Percentiles rank a stretch among this genome's conserved stretches.
Evolutionary conservation across 2,888 invertebrate genomes (phyloP).

Genomic region (Apamea monoglypha): DNA sequence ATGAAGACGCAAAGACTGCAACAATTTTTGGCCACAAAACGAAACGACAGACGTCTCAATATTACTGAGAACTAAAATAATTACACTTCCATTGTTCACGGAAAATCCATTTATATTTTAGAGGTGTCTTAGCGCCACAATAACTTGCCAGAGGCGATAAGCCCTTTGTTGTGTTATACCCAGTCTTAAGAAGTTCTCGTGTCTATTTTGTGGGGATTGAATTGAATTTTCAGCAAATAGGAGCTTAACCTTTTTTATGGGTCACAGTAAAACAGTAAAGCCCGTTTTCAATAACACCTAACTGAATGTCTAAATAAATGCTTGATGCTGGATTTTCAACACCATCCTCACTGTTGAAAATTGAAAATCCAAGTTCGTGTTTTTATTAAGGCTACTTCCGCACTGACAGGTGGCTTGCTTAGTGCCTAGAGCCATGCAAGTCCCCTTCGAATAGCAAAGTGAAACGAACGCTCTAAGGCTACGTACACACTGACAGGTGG

Average conservation of each 20-base stretch:
- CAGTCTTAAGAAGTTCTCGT: background rate
- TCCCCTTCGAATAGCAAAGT: too few relatives aligned
- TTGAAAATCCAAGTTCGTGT: too few relatives aligned
- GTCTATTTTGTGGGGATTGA: background rate
- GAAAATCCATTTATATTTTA: slow-evolving; percentile 12
- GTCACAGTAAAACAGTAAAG: background rate
- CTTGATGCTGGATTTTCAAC: background rate
- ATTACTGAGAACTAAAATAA: background rate
- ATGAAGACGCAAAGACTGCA: background rate
- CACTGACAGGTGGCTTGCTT: too few relatives aligned
- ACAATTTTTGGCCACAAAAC: background rate
- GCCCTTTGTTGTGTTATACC: slow-evolving; percentile 1
- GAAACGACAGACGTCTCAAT: background rate
- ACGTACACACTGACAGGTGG: too few relatives aligned
- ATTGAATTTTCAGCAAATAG: background rate
- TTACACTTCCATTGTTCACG: slow-evolving; percentile 3
- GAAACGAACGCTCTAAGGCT: too few relatives aligned
- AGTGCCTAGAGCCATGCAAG: too few relatives aligned
- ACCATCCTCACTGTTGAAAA: too few relatives aligned
- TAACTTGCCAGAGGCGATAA: slow-evolving; percentile 9
- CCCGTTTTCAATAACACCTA: too few relatives aligned
- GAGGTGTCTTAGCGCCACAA: slow-evolving; percentile 3
- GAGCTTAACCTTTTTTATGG: background rate
- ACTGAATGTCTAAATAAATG: background rate
- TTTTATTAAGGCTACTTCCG: too few relatives aligned